Evolutionary conservation across 2,113 vertebrate species (phyloP).

Genomic region (Empidonax traillii): DNA sequence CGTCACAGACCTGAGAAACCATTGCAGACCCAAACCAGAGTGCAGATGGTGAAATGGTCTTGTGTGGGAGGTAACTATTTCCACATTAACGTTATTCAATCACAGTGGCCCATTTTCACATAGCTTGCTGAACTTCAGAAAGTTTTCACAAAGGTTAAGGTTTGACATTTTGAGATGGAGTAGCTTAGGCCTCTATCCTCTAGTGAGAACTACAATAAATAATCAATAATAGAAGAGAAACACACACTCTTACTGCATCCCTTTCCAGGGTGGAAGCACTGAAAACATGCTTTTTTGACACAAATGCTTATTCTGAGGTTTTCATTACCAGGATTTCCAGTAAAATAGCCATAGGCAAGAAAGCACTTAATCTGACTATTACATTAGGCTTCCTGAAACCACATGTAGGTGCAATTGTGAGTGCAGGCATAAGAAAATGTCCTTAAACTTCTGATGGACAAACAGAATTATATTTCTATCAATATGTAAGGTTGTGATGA

Average conservation of each 20-base stretch:
- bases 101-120: slow-evolving; percentile 51
- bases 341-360: slow-evolving; percentile 71
- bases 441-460: neutral
- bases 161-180: slow-evolving; percentile 51
- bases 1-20: neutral
- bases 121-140: slow-evolving; percentile 20
- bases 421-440: neutral
- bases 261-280: slow-evolving; percentile 26
- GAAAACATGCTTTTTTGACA: slow-evolving; percentile 51
- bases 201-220: slow-evolving; percentile 3
- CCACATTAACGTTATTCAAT: slow-evolving; percentile 38
- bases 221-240: slow-evolving; percentile 44
- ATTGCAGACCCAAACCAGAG: neutral
- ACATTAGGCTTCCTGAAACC: slow-evolving; percentile 36
- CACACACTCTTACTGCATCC: neutral
- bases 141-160: slow-evolving; percentile 52
- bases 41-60: neutral
- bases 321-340: slow-evolving; percentile 64
- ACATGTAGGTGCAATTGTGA: neutral
- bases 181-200: neutral
- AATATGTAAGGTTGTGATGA: neutral
- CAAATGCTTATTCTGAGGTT: slow-evolving; percentile 56
- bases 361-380: slow-evolving; percentile 62
- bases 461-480: neutral
- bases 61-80: slow-evolving; percentile 48